Conservation (phyloP, 2,888 invertebrate genomes). For the Trilocha varians region DNA sequence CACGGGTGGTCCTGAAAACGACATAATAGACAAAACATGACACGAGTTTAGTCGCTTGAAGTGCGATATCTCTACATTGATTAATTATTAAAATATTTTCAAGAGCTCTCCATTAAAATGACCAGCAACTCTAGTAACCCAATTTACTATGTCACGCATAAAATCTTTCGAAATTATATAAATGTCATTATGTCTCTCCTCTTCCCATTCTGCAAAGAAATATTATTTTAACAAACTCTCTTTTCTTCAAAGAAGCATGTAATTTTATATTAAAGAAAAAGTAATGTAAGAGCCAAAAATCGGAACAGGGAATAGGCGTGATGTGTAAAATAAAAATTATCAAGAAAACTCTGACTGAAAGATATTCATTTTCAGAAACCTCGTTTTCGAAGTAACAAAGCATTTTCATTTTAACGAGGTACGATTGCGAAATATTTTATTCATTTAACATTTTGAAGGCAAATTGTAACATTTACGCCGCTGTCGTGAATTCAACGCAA, state of each 20-base stretch:
- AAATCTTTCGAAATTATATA: no score
- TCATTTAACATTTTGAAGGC: background rate
- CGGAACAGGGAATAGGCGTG: background rate
- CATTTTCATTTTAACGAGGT: background rate
- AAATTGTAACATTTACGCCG: background rate
- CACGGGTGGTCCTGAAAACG: slow-evolving; percentile 84
- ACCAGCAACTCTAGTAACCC: no score
- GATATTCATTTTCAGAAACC: background rate
- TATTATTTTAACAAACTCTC: no score
- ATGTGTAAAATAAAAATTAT: background rate
- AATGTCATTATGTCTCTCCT: no score
- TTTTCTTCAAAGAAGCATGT: no score
- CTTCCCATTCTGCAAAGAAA: no score
- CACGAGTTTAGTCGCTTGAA: slow-evolving; percentile 17
- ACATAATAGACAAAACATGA: slow-evolving; percentile 49
- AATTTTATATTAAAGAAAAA: no score
- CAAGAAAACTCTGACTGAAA: background rate
- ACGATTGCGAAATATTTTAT: background rate
- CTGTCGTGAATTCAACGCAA: background rate
- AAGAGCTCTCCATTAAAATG: no score
- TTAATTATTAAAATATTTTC: background rate
- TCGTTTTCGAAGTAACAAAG: background rate
- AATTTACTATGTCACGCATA: no score
- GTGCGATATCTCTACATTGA: background rate
- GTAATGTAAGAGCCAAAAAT: background rate